Percentiles rank a stretch among this genome's conserved stretches.
phyloP scores from a whole-genome alignment of 2,888 invertebrate genomes.

The Bellardia bayeri region DNA sequence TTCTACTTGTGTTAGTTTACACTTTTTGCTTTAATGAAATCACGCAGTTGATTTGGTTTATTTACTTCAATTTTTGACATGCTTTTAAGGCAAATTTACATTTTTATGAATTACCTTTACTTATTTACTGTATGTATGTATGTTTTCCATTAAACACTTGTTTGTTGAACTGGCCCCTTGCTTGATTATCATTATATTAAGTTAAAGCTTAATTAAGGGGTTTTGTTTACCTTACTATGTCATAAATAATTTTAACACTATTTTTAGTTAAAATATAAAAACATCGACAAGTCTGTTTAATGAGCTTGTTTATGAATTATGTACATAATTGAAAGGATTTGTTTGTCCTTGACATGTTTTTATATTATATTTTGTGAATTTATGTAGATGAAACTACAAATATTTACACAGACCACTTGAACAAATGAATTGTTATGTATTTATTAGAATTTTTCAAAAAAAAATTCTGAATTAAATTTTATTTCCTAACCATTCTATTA shows the following conservation, averaged over 20 bases:
- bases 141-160: constrained; percentile 4
- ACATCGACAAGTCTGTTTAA: background rate
- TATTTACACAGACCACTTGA: no score
- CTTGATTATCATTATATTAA: constrained; percentile 6
- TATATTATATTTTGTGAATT: background rate
- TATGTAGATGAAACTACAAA: background rate
- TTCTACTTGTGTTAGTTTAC: background rate
- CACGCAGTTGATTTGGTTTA: constrained; percentile 26
- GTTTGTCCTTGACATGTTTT: constrained; percentile 34
- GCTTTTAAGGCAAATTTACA: constrained; percentile 6
- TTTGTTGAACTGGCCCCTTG: background rate
- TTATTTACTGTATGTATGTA: background rate
- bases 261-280: background rate
- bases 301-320: background rate
- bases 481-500: no score
- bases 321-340: constrained; percentile 17
- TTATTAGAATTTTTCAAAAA: no score
- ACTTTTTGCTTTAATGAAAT: constrained; percentile 10
- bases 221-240: background rate
- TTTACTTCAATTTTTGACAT: constrained; percentile 23
- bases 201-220: background rate
- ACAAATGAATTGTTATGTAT: no score
- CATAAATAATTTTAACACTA: background rate
- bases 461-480: no score
- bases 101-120: background rate